Percentiles rank a stretch among this genome's conserved stretches.
Evolutionary conservation across 2,888 invertebrate species (phyloP).

Genomic region (Drosophila mulleri): DNA sequence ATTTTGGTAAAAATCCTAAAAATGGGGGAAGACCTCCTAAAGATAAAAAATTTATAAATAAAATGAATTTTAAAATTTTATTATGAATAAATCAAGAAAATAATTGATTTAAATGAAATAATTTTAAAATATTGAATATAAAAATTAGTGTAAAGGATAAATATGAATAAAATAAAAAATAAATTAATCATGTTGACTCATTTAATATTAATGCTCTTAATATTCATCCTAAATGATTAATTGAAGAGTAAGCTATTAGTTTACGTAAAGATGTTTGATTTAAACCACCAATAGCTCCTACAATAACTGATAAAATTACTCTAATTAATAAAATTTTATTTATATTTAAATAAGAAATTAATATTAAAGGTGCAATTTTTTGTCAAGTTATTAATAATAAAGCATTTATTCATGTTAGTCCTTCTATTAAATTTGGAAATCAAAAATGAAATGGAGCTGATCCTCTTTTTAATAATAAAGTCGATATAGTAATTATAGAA

Average conservation of each 20-base stretch:
- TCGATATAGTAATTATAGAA: constrained; percentile 83
- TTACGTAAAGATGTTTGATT: constrained; percentile 87
- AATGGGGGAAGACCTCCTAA: constrained; percentile 88
- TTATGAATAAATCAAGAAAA: background rate
- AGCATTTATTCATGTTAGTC: constrained; percentile 87
- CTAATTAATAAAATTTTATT: constrained; percentile 85
- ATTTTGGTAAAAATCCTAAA: constrained; percentile 88
- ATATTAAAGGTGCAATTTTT: constrained; percentile 88
- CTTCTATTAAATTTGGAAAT: constrained; percentile 87
- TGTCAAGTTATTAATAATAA: constrained; percentile 88
- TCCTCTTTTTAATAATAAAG: constrained; percentile 86
- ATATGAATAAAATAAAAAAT: constrained; percentile 85
- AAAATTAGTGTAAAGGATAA: constrained; percentile 85
- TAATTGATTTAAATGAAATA: constrained; percentile 85
- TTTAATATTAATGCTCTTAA: constrained; percentile 85
- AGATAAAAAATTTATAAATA: constrained; percentile 86
- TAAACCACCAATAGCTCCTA: constrained; percentile 86
- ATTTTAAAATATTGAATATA: constrained; percentile 86
- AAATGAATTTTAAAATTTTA: background rate
- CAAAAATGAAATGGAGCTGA: constrained; percentile 87
- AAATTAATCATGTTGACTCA: constrained; percentile 86
- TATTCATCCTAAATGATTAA: constrained; percentile 88
- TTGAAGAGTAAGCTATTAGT: constrained; percentile 88
- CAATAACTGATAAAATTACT: constrained; percentile 85
- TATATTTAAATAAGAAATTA: constrained; percentile 86